A percentile compares a stretch with the other conserved stretches of the same genome.
Conservation (phyloP, 1,140 invertebrate species). For the Drosophila kohkoa region DNA sequence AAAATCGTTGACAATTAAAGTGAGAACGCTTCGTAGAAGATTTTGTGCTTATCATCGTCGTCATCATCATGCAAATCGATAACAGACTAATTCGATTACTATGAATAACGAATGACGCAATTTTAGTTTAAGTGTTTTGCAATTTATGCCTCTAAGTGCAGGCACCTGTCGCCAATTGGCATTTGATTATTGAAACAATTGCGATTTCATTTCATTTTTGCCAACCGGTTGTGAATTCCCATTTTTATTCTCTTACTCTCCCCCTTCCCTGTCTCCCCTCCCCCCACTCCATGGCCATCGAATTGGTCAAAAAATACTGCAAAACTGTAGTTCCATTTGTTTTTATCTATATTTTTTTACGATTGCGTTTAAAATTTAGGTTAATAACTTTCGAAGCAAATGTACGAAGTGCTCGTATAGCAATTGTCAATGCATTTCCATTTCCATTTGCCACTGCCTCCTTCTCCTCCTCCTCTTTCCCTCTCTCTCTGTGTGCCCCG, state of each 20-base stretch:
- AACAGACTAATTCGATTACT: background rate
- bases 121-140: background rate
- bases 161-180: constrained; percentile 4
- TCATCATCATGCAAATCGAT: background rate
- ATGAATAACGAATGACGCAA: background rate
- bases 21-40: too few species aligned
- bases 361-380: constrained; percentile 67
- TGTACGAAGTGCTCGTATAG: constrained; percentile 37
- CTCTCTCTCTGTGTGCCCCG: background rate
- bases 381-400: constrained; percentile 65
- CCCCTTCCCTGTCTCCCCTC: too few species aligned
- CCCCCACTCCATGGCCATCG: background rate
- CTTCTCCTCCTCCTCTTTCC: background rate
- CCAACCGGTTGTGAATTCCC: too few species aligned
- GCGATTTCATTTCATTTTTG: constrained; percentile 14
- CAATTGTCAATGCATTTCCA: constrained; percentile 66
- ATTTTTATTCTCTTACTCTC: too few species aligned
- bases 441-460: constrained; percentile 12
- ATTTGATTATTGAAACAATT: constrained; percentile 5
- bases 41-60: too few species aligned
- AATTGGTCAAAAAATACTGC: background rate
- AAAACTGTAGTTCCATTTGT: background rate
- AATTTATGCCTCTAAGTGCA: background rate
- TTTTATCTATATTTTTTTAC: constrained; percentile 39
- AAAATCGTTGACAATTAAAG: too few species aligned